Evolutionary conservation across 2,888 invertebrate species (phyloP).

Genomic region (Dynastes maya): DNA sequence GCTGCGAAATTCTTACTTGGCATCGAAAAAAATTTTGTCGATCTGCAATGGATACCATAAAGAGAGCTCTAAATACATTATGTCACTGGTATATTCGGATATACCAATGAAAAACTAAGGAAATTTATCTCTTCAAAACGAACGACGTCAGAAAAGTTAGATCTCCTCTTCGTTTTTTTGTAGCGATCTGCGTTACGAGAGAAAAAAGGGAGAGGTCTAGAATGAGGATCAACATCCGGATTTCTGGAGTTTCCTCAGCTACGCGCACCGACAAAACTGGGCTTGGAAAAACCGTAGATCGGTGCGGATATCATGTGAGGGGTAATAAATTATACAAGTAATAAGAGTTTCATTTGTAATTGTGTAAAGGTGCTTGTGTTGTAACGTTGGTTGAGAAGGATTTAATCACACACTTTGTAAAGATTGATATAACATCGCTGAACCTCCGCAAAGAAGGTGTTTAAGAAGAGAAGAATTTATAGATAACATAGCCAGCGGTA

Average conservation of each 20-base stretch:
- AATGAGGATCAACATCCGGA: slow-evolving; percentile 38
- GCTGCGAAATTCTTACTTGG: neutral
- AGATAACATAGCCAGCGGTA: too few species aligned
- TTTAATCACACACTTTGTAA: slow-evolving; percentile 40
- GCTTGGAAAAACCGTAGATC: slow-evolving; percentile 58
- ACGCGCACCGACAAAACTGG: slow-evolving; percentile 32
- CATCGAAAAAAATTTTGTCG: neutral
- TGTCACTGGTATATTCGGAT: slow-evolving; percentile 24
- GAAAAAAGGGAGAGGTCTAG: slow-evolving; percentile 20
- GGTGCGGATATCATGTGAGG: slow-evolving; percentile 63
- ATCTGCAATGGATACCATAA: neutral
- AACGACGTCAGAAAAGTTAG: slow-evolving; percentile 39
- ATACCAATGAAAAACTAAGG: slow-evolving; percentile 33
- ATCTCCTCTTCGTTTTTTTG: slow-evolving; percentile 24
- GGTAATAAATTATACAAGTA: slow-evolving; percentile 63
- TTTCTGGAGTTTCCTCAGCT: slow-evolving; percentile 26
- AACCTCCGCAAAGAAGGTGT: too few species aligned
- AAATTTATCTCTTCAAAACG: slow-evolving; percentile 44
- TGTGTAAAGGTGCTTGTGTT: slow-evolving; percentile 52
- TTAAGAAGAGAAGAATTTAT: too few species aligned
- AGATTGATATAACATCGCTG: slow-evolving; percentile 63
- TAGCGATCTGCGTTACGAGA: neutral
- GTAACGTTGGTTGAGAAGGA: slow-evolving; percentile 11
- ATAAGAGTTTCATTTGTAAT: slow-evolving; percentile 64
- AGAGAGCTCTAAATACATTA: slow-evolving; percentile 32